Conservation (phyloP, 1,140 invertebrate species). For the Capitella teleta region DNA sequence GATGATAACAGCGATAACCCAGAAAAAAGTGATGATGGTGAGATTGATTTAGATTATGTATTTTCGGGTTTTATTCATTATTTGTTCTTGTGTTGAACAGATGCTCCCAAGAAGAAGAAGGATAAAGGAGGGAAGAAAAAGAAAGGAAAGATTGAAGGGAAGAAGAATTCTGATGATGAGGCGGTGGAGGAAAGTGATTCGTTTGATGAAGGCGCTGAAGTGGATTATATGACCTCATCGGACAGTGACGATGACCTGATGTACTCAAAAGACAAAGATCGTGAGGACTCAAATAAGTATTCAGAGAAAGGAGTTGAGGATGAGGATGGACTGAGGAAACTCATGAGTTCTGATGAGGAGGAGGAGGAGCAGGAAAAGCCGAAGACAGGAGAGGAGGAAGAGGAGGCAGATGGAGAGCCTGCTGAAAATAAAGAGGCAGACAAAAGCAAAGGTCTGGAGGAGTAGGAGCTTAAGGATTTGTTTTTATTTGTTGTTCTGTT, state of each 20-base stretch:
- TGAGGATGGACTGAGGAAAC: conserved; percentile 74
- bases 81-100: not conserved
- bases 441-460: conserved; percentile 1
- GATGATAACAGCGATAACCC: too few relatives aligned
- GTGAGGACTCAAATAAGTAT: conserved; percentile 53
- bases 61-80: too few relatives aligned
- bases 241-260: conserved; percentile 9
- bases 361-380: conserved; percentile 54
- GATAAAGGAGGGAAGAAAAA: conserved; percentile 11
- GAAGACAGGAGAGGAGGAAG: conserved; percentile 38
- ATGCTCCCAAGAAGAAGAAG: conserved; percentile 18
- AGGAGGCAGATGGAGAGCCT: conserved; percentile 23
- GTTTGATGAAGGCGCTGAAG: conserved; percentile 85
- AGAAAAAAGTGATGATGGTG: conserved; percentile 38
- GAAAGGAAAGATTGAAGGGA: conserved; percentile 64
- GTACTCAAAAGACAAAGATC: conserved; percentile 56
- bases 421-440: conserved; percentile 6
- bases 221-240: conserved; percentile 47
- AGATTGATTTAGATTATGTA: conserved; percentile 14
- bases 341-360: conserved; percentile 80
- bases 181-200: conserved; percentile 92
- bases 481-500: not conserved
- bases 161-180: conserved; percentile 62
- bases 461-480: not conserved
- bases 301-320: conserved; percentile 67